Base-by-base conservation (phyloP, 2,888 invertebrate genomes). In the Synergus gifuensis region DNA sequence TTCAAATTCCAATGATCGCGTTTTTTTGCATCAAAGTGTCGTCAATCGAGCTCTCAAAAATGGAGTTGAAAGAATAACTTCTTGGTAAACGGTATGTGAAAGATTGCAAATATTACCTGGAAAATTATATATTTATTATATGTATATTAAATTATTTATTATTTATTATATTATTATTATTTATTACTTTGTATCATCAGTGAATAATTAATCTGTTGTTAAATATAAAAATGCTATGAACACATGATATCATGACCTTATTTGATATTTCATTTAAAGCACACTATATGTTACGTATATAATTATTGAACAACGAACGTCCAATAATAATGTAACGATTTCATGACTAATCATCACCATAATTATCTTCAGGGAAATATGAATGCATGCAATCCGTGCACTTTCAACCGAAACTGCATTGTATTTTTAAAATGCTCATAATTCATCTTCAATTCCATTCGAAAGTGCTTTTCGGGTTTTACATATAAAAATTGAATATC, bases 341-440 rank as follows among this genome's bases (percentile, higher is more conserved):
- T 67, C 46, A 67, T 67, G 67, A 12, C 14, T 44, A 67, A 67
- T 67, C 67, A 67, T 67, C 67, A 64, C 4, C 67, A 46, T 67
- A 46, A 67, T 67, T 67, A 44, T n/a, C 18, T 67, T 46, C 67
- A 46, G 46, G 18, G 44, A 67, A 46, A 67, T 28, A 28, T 28
- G 22, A 7, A 22, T 28, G 46, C 22, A 14, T 67, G 12, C 22
- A 44, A 67, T 67, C 14, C 67, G 46, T 67, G 46, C 22, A 46
- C 22, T 46, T 46, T 46, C 16, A 67, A 67, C 44, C 42, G 46
- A 22, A 14, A 46, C 22, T 46, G 46, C 44, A 46, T 67, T 42
- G 14, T 12, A 8, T 46, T 18, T 67, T 46, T n/a, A 16, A 7
- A 49, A n/a, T 54, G 0, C 16, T 54, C 2, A 2, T 54, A 54